These are phyloP conservation scores for Opisthocomus hoazin DNA, from an alignment of 2,113 vertebrate species.

Conservation along the genomic window DNA sequence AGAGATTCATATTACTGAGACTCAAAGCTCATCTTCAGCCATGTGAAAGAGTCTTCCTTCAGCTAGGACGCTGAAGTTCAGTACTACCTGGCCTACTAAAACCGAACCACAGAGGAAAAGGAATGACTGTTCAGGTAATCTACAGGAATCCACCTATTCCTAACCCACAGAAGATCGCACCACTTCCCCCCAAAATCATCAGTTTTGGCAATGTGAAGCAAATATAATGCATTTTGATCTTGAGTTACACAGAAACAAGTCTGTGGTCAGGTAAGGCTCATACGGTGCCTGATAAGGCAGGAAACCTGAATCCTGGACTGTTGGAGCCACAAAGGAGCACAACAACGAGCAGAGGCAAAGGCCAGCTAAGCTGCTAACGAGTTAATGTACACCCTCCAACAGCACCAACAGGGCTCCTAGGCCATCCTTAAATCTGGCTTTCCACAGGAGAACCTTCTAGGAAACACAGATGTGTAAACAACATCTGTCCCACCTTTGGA, in stretches of 20 bases:
- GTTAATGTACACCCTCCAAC: neutral
- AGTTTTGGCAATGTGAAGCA: neutral
- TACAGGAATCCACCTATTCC: neutral
- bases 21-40: neutral
- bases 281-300: neutral
- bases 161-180: neutral
- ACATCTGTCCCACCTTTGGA: neutral
- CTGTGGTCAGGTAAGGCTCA: neutral
- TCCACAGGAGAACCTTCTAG: neutral
- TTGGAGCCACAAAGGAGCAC: neutral
- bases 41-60: neutral
- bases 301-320: neutral
- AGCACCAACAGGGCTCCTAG: too few relatives aligned
- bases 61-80: neutral
- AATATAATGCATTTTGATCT: neutral
- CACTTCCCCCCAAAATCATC: neutral
- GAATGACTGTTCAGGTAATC: neutral
- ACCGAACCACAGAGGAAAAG: neutral
- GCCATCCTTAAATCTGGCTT: neutral
- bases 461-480: neutral
- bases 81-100: neutral
- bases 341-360: neutral
- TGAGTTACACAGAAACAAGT: neutral
- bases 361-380: neutral
- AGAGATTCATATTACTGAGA: neutral